phyloP scores from a whole-genome alignment of 35 echinoderm and acorn worm genomes.

The Ophioderma brevispina region DNA sequence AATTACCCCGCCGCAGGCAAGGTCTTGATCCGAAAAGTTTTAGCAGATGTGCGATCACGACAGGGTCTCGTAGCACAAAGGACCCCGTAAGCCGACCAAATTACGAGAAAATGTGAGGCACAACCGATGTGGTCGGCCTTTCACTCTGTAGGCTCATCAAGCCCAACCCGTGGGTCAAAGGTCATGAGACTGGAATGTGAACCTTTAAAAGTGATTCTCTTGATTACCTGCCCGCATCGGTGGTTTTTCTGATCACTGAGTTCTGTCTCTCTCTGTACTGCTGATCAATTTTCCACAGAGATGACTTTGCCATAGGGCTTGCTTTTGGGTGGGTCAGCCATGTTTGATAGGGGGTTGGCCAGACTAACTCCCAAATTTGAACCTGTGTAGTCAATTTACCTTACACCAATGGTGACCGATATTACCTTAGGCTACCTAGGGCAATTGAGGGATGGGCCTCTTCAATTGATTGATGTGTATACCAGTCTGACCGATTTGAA shows the following conservation, averaged over 20 bases:
- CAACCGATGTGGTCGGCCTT: background rate
- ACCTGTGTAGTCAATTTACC: background rate
- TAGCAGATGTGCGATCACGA: background rate
- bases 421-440: background rate
- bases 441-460: background rate
- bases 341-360: background rate
- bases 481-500: background rate
- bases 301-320: background rate
- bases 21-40: conserved; percentile 1
- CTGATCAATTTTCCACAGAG: background rate
- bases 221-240: background rate
- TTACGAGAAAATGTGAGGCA: background rate
- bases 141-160: background rate
- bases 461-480: background rate
- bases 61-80: background rate
- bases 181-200: background rate
- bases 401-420: background rate
- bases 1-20: conserved; percentile 7
- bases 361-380: background rate
- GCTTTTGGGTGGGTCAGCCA: background rate
- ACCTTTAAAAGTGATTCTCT: background rate
- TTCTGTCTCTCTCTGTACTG: too few relatives aligned
- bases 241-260: too few relatives aligned
- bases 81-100: background rate
- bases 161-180: background rate